These are phyloP conservation scores for Agyllia agylla DNA, from an alignment of 2,888 invertebrate genomes.

Conservation along the genomic window DNA sequence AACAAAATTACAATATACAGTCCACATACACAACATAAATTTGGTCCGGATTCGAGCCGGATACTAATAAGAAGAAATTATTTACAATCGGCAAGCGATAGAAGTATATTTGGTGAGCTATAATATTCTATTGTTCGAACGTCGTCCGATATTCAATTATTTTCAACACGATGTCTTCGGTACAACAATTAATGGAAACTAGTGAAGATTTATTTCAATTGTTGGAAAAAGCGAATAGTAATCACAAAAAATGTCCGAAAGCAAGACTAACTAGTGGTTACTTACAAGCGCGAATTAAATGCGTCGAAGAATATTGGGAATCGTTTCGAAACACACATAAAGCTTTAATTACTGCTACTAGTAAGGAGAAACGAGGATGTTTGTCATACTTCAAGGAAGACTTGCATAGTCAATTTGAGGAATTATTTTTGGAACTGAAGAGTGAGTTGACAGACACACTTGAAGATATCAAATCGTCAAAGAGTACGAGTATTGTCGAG, in stretches of 20 bases:
- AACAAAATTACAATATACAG: neutral
- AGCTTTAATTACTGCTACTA: neutral
- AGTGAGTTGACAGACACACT: neutral
- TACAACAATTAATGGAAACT: neutral
- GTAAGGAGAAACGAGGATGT: neutral
- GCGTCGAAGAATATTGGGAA: slow-evolving; percentile 19
- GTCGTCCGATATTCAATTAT: neutral
- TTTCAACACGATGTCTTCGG: neutral
- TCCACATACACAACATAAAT: neutral
- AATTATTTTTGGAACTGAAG: neutral
- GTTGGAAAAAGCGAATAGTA: neutral
- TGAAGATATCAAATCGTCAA: neutral
- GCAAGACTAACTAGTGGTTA: neutral
- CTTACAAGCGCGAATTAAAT: neutral
- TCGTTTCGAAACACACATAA: neutral
- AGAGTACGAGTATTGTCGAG: neutral
- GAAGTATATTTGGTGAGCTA: neutral
- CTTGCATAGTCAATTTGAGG: neutral
- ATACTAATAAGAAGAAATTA: neutral
- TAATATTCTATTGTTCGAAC: neutral
- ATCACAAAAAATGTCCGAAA: slow-evolving; percentile 2
- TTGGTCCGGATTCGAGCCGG: neutral
- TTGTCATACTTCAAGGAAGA: neutral
- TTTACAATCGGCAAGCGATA: neutral
- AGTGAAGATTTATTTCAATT: neutral